These are phyloP conservation scores for Drosophila suzukii DNA, from an alignment of 1,140 invertebrate genomes.

Conservation along the genomic window DNA sequence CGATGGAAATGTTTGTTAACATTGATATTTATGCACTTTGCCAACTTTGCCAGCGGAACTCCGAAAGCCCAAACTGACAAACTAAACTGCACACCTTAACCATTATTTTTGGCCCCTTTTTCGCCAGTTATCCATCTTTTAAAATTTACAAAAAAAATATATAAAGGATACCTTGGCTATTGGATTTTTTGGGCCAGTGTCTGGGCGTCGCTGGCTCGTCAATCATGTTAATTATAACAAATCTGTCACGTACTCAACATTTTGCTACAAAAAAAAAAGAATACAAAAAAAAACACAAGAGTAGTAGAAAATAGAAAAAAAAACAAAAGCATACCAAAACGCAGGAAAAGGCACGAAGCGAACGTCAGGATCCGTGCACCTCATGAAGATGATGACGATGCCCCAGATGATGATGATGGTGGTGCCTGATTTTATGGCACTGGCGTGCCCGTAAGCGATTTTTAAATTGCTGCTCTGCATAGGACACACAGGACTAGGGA, in stretches of 20 bases:
- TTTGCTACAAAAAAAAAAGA: slow-evolving; percentile 40
- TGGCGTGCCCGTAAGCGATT: slow-evolving; percentile 74
- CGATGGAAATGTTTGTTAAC: slow-evolving; percentile 46
- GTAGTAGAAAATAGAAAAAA: slow-evolving; percentile 6
- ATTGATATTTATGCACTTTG: slow-evolving; percentile 70
- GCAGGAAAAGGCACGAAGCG: slow-evolving; percentile 67
- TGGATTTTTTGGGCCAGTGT: slow-evolving; percentile 5
- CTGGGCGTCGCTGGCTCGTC: slow-evolving; percentile 64
- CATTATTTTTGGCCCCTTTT: slow-evolving; percentile 6
- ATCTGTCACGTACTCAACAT: slow-evolving; percentile 72
- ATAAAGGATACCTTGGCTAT: neutral
- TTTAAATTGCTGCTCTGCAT: slow-evolving; percentile 76
- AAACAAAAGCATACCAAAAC: slow-evolving; percentile 42
- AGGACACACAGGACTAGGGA: slow-evolving; percentile 33
- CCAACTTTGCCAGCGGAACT: slow-evolving; percentile 5
- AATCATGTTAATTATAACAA: slow-evolving; percentile 78
- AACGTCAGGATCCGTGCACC: slow-evolving; percentile 42
- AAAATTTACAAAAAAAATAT: neutral
- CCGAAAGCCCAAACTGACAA: slow-evolving; percentile 25
- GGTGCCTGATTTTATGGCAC: slow-evolving; percentile 73
- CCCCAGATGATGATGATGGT: slow-evolving; percentile 43
- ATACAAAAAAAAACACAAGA: slow-evolving; percentile 26
- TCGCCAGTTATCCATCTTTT: slow-evolving; percentile 9
- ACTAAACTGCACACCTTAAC: slow-evolving; percentile 19
- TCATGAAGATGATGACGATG: slow-evolving; percentile 52